phyloP scores from a whole-genome alignment of 1,140 invertebrate species.

The Brachionus rubens region DNA sequence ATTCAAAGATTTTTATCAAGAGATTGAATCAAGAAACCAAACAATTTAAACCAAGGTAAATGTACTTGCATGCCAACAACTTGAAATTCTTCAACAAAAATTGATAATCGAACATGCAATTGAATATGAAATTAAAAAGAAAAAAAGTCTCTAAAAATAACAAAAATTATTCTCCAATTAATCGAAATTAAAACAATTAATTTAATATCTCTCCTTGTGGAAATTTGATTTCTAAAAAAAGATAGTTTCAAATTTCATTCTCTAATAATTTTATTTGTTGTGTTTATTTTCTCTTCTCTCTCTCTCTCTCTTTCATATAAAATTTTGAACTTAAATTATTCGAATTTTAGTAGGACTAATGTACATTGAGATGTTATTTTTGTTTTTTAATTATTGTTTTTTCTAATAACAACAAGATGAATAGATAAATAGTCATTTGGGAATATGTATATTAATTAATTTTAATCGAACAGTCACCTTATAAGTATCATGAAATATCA shows the following conservation, averaged over 20 bases:
- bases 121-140: not conserved
- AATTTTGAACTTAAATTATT: no score
- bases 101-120: constrained; percentile 14
- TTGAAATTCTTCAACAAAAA: not conserved
- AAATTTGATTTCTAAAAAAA: constrained; percentile 29
- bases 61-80: no score
- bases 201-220: constrained; percentile 40
- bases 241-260: constrained; percentile 42
- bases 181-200: constrained; percentile 22
- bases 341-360: not conserved
- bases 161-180: constrained; percentile 35
- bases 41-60: no score
- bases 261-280: constrained; percentile 9
- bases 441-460: not conserved
- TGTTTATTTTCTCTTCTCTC: constrained; percentile 3
- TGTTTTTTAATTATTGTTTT: constrained; percentile 23
- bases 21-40: no score
- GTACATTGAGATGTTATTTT: not conserved
- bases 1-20: no score
- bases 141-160: not conserved
- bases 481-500: no score
- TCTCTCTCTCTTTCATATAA: no score
- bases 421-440: constrained; percentile 18
- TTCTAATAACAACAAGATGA: not conserved
- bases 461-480: no score